These are phyloP conservation scores for Pagetopsis macropterus DNA, from an alignment of 2,797 vertebrate genomes.

Conservation along the genomic window DNA sequence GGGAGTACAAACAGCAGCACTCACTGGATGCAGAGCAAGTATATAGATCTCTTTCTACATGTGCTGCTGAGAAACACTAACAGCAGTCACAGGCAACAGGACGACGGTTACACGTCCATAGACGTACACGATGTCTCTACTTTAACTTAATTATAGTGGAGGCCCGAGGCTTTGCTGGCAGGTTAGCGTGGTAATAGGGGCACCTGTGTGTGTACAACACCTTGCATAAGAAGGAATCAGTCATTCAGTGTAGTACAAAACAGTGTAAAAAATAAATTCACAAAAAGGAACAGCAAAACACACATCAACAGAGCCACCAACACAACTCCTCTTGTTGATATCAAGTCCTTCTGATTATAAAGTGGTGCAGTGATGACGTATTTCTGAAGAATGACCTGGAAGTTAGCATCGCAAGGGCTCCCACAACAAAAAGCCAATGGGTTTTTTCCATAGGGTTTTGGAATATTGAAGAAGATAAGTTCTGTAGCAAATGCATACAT, in stretches of 20 bases:
- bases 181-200: slow-evolving; percentile 62
- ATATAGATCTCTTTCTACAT: slow-evolving; percentile 20
- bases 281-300: slow-evolving; percentile 68
- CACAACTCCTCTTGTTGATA: slow-evolving; percentile 38
- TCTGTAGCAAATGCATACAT: no score
- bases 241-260: slow-evolving; percentile 77
- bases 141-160: slow-evolving; percentile 33
- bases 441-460: no score
- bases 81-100: slow-evolving; percentile 81
- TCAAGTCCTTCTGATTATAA: slow-evolving; percentile 52
- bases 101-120: slow-evolving; percentile 55
- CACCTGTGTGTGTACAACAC: slow-evolving; percentile 67
- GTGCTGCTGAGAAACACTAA: slow-evolving; percentile 62
- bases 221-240: slow-evolving; percentile 49
- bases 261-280: slow-evolving; percentile 47
- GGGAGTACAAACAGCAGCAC: slow-evolving; percentile 56
- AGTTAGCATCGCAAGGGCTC: no score
- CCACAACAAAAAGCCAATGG: no score
- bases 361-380: no score
- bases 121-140: slow-evolving; percentile 59
- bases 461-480: no score
- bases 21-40: slow-evolving; percentile 51
- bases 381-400: no score
- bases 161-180: slow-evolving; percentile 46
- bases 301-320: slow-evolving; percentile 58